These are phyloP conservation scores for Machimus atricapillus DNA, from an alignment of 2,888 invertebrate species.

Conservation along the genomic window DNA sequence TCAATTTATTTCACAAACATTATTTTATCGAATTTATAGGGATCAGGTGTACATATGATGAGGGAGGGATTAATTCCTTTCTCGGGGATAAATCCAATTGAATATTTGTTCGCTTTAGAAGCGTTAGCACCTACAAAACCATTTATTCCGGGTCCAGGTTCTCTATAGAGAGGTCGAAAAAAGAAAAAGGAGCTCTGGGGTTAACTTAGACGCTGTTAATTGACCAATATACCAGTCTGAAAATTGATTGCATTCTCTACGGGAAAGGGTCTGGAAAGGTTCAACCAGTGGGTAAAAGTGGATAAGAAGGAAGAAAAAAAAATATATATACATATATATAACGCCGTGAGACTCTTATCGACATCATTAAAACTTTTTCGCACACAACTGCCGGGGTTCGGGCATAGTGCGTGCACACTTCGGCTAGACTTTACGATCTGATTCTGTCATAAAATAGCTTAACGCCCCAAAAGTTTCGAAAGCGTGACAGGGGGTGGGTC, in stretches of 20 bases:
- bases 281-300: constrained; percentile 25
- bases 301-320: not conserved
- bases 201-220: constrained; percentile 2
- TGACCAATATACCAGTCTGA: constrained; percentile 13
- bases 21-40: not conserved
- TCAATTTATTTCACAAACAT: not conserved
- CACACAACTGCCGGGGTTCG: not conserved
- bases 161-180: not conserved
- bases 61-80: not conserved
- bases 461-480: constrained; percentile 28
- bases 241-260: constrained; percentile 23
- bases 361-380: constrained; percentile 23
- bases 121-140: not conserved
- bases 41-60: not conserved
- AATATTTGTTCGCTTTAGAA: not conserved
- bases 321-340: not conserved
- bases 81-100: not conserved
- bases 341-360: constrained; percentile 21
- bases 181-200: not conserved
- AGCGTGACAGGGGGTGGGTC: not conserved
- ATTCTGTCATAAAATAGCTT: constrained; percentile 32
- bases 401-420: not conserved
- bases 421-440: constrained; percentile 29
- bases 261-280: not conserved
- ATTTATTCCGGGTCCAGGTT: not conserved